Evolutionary conservation across 2,797 vertebrate species (phyloP).

Genomic region (Chaenodraco wilsoni): DNA sequence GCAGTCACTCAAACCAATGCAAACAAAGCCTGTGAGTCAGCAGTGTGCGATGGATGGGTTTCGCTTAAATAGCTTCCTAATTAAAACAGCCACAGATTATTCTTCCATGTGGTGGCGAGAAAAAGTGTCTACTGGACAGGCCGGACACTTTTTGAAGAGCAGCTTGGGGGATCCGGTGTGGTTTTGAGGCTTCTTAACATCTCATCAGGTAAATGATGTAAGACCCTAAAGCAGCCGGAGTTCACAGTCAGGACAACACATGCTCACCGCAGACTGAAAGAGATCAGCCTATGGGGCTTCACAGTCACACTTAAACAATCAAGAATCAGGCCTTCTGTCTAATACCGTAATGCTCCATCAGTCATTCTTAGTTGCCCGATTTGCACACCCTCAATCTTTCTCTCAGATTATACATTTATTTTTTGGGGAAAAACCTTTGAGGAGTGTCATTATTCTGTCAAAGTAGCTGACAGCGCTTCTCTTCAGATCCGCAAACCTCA

Average conservation of each 20-base stretch:
- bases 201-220: conserved; percentile 59
- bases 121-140: conserved; percentile 34
- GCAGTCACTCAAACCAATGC: conserved; percentile 60
- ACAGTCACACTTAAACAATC: conserved; percentile 33
- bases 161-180: conserved; percentile 47
- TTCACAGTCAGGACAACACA: conserved; percentile 57
- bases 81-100: conserved; percentile 73
- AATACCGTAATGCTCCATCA: conserved; percentile 31
- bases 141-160: conserved; percentile 35
- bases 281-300: conserved; percentile 23
- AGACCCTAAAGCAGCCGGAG: conserved; percentile 45
- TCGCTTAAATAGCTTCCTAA: conserved; percentile 66
- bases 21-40: conserved; percentile 54
- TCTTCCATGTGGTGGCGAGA: conserved; percentile 57
- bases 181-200: conserved; percentile 58
- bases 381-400: conserved; percentile 22
- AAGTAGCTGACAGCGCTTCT: conserved; percentile 58
- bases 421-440: conserved; percentile 55
- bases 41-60: conserved; percentile 45
- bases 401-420: conserved; percentile 39
- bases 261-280: conserved; percentile 31
- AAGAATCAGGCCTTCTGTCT: conserved; percentile 30
- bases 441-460: conserved; percentile 60
- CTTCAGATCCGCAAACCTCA: conserved; percentile 55
- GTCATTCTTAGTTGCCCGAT: conserved; percentile 4